Percentiles rank a stretch among this genome's conserved stretches.
These are phyloP conservation scores for Chymomyza fuscimana DNA, from an alignment of 2,888 invertebrate species.

Conservation along the genomic window DNA sequence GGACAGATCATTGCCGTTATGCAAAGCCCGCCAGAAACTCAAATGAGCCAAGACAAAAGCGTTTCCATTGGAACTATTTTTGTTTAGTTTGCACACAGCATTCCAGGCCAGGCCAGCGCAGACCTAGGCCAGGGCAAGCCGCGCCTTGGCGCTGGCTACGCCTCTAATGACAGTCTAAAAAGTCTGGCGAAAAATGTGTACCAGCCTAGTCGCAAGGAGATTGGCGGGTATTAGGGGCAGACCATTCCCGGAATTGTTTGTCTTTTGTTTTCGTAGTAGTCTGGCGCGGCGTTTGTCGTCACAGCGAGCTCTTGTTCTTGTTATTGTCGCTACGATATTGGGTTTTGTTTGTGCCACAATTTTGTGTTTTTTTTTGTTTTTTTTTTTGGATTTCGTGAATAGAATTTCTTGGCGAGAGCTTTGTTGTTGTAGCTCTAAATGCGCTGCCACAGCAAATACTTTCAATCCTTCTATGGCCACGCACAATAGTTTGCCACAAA, in stretches of 20 bases:
- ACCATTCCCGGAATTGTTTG: conserved; percentile 66
- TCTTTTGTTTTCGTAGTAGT: conserved; percentile 55
- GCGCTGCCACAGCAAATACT: conserved; percentile 53
- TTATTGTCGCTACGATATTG: neutral
- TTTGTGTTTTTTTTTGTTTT: conserved; percentile 23
- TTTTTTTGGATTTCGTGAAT: conserved; percentile 41
- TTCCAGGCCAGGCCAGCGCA: conserved; percentile 30
- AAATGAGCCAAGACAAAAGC: neutral
- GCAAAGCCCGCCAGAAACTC: no score
- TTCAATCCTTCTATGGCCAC: conserved; percentile 25
- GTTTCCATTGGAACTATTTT: conserved; percentile 30
- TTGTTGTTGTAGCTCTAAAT: conserved; percentile 3
- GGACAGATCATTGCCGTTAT: neutral
- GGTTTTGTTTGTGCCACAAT: conserved; percentile 5
- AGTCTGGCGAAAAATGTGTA: conserved; percentile 8
- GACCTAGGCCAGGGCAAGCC: neutral
- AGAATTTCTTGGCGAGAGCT: conserved; percentile 47
- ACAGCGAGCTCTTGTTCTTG: neutral
- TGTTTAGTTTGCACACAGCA: conserved; percentile 41
- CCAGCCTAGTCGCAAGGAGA: neutral
- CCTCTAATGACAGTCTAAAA: conserved; percentile 34
- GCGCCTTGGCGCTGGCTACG: conserved; percentile 15
- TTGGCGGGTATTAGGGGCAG: neutral
- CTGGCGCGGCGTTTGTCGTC: conserved; percentile 39
- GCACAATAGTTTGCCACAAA: conserved; percentile 16